Percentiles rank a stretch among this genome's conserved stretches.
These are phyloP conservation scores for Lethenteron reissneri DNA, from an alignment of 2,113 vertebrate genomes.

Conservation along the genomic window DNA sequence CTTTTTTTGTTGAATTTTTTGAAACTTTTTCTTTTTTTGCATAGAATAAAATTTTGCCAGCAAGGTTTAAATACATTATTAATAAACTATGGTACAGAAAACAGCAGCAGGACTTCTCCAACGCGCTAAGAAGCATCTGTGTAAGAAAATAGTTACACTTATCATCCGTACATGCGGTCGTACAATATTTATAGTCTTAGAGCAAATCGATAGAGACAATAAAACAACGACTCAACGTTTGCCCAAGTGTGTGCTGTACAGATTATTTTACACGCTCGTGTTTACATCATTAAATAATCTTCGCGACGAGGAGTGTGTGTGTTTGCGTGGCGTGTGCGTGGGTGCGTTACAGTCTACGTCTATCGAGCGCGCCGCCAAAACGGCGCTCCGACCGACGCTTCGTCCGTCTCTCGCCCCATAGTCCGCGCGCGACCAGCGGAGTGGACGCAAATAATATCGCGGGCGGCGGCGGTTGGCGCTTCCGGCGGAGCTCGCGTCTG, in stretches of 20 bases:
- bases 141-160: background rate
- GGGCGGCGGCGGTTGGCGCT: too few relatives aligned
- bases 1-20: too few relatives aligned
- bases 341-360: background rate
- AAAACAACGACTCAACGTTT: background rate
- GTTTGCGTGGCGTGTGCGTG: background rate
- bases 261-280: background rate
- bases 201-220: background rate
- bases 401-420: background rate
- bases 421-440: background rate
- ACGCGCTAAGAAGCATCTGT: background rate
- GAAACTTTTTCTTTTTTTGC: background rate
- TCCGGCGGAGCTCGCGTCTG: too few relatives aligned
- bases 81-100: constrained; percentile 3
- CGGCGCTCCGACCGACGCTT: background rate
- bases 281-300: background rate
- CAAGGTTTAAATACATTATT: background rate
- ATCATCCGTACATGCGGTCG: background rate
- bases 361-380: background rate
- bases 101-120: background rate
- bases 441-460: too few relatives aligned
- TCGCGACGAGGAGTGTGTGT: background rate
- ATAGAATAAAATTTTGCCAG: constrained; percentile 4
- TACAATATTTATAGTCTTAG: background rate
- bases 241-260: background rate